phyloP scores from a whole-genome alignment of 92 coral and sea anemone genomes.

The Pocillopora meandrina region DNA sequence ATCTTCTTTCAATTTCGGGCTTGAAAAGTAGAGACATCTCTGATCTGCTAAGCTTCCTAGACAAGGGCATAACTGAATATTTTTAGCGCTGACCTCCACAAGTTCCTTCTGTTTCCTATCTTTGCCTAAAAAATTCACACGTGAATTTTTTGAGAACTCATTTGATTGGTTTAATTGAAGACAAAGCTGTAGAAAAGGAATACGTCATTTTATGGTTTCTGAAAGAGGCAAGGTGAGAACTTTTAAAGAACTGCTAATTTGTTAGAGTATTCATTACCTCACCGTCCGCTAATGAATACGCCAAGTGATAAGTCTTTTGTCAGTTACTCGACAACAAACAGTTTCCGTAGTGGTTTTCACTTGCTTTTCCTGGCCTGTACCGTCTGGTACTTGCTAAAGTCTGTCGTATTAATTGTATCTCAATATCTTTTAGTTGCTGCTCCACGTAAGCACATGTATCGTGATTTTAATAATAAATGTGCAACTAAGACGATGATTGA shows the following conservation, averaged over 20 bases:
- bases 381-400: no score
- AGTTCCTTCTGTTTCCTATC: not conserved
- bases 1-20: not conserved
- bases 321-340: not conserved
- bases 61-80: not conserved
- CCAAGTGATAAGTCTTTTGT: not conserved
- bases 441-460: no score
- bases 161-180: constrained; percentile 9
- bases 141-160: not conserved
- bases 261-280: not conserved
- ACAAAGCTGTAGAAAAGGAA: constrained; percentile 11
- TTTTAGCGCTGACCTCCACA: no score
- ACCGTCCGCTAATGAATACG: not conserved
- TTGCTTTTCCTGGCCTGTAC: no score
- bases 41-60: not conserved
- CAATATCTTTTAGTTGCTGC: no score
- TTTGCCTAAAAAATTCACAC: not conserved
- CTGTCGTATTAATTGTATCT: no score
- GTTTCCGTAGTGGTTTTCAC: not conserved
- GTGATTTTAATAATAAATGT: no score
- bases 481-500: no score
- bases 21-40: constrained; percentile 4
- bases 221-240: not conserved
- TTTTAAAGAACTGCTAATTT: constrained; percentile 18
- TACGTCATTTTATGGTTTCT: constrained; percentile 14